These are phyloP conservation scores for Rhimphoctona megacephalus DNA, from an alignment of 2,888 invertebrate species.

Conservation along the genomic window DNA sequence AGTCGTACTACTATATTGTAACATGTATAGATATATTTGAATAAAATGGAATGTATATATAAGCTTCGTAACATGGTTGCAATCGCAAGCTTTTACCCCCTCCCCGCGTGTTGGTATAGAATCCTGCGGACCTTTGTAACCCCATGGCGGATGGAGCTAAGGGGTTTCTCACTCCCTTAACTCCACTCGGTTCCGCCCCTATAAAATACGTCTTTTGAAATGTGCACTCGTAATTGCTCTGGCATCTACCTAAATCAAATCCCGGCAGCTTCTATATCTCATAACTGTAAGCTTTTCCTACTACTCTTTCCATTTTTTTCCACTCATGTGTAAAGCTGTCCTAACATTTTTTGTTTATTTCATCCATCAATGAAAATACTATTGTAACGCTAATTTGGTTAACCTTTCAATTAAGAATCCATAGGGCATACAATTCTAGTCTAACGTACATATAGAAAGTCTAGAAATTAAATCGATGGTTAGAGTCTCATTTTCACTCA, in stretches of 20 bases:
- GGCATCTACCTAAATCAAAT: slow-evolving; percentile 80
- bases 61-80: slow-evolving; percentile 55
- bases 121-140: slow-evolving; percentile 62
- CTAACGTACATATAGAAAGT: too few species aligned
- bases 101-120: slow-evolving; percentile 29
- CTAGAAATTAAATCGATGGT: too few species aligned
- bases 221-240: slow-evolving; percentile 82
- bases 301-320: not conserved
- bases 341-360: slow-evolving; percentile 36
- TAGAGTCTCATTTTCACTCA: too few species aligned
- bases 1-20: slow-evolving; percentile 63
- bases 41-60: slow-evolving; percentile 37
- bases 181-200: slow-evolving; percentile 6
- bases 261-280: slow-evolving; percentile 39
- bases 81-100: slow-evolving; percentile 58
- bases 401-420: not conserved
- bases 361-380: slow-evolving; percentile 31
- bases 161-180: slow-evolving; percentile 59
- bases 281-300: not conserved
- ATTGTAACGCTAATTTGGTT: not conserved
- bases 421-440: too few species aligned
- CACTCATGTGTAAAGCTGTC: too few species aligned
- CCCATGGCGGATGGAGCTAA: slow-evolving; percentile 61
- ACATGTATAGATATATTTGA: slow-evolving; percentile 29
- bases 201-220: slow-evolving; percentile 78